Evolutionary conservation across 2,888 invertebrate species (phyloP).

Genomic region (Troides oblongomaculatus): DNA sequence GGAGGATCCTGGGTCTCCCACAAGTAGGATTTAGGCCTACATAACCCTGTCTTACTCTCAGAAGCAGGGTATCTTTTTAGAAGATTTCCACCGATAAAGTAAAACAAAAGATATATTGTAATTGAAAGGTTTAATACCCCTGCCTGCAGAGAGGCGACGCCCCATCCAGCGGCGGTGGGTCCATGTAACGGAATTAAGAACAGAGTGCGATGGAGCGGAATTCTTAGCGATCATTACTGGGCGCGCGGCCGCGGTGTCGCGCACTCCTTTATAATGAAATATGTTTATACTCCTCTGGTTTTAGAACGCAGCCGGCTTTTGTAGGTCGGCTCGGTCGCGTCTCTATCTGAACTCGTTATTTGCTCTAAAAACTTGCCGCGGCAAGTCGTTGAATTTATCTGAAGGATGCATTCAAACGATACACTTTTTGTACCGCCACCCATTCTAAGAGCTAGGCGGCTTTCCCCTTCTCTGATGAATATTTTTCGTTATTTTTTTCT

Average conservation of each 20-base stretch:
- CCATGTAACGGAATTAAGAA: conserved; percentile 61
- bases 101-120: too few relatives aligned
- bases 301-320: conserved; percentile 39
- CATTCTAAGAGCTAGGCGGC: conserved; percentile 9
- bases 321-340: conserved; percentile 31
- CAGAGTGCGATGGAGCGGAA: conserved; percentile 68
- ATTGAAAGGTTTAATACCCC: too few relatives aligned
- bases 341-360: conserved; percentile 26
- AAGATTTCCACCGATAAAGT: too few relatives aligned
- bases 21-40: too few relatives aligned
- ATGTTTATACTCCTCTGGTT: conserved; percentile 40
- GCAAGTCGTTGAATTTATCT: conserved; percentile 27
- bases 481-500: neutral
- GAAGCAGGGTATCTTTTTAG: too few relatives aligned
- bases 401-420: conserved; percentile 23
- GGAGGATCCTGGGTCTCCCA: too few relatives aligned
- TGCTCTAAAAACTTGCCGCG: conserved; percentile 24
- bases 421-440: conserved; percentile 23
- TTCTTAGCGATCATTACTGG: conserved; percentile 76
- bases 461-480: conserved; percentile 1
- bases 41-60: too few relatives aligned
- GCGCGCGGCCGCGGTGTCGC: conserved; percentile 41
- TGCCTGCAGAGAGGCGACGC: neutral
- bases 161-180: conserved; percentile 17
- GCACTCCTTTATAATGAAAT: conserved; percentile 43